These are phyloP conservation scores for Phocoena phocoena DNA, from an alignment of 2,113 vertebrate genomes.

Conservation along the genomic window DNA sequence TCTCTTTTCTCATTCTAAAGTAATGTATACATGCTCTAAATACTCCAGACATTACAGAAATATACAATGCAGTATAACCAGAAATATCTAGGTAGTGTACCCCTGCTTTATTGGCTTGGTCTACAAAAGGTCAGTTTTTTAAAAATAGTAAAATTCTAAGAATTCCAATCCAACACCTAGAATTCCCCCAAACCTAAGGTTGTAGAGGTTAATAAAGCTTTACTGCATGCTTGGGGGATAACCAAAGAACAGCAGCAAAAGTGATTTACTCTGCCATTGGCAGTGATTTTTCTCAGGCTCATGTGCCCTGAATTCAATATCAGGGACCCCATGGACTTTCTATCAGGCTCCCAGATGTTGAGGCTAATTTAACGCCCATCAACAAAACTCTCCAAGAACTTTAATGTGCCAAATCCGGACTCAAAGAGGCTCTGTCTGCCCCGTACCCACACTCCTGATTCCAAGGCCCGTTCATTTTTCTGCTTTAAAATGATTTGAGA, in stretches of 20 bases:
- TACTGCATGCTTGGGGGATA: neutral
- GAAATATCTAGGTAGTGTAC: neutral
- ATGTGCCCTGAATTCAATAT: neutral
- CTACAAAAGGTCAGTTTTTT: neutral
- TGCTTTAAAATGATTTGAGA: slow-evolving; percentile 37
- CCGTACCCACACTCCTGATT: neutral
- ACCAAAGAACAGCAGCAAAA: slow-evolving; percentile 11
- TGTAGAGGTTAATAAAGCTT: slow-evolving; percentile 19
- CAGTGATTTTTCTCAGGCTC: slow-evolving; percentile 28
- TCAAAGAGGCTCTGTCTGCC: neutral
- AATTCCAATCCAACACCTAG: neutral
- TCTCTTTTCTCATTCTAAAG: neutral
- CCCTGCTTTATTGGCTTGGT: neutral
- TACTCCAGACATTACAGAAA: neutral
- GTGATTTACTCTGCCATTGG: neutral
- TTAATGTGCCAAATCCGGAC: slow-evolving; percentile 16
- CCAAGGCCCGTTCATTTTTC: slow-evolving; percentile 33
- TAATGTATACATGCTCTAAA: slow-evolving; percentile 8
- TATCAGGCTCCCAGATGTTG: slow-evolving; percentile 6
- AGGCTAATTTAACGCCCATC: slow-evolving; percentile 26
- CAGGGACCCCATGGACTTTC: neutral
- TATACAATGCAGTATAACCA: neutral
- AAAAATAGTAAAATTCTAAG: neutral
- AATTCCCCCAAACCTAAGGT: neutral
- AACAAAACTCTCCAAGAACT: slow-evolving; percentile 32